Percentiles rank a stretch among this genome's conserved stretches.
phyloP scores from a whole-genome alignment of 2,888 invertebrate species.

The Hemistola chrysoprasaria region DNA sequence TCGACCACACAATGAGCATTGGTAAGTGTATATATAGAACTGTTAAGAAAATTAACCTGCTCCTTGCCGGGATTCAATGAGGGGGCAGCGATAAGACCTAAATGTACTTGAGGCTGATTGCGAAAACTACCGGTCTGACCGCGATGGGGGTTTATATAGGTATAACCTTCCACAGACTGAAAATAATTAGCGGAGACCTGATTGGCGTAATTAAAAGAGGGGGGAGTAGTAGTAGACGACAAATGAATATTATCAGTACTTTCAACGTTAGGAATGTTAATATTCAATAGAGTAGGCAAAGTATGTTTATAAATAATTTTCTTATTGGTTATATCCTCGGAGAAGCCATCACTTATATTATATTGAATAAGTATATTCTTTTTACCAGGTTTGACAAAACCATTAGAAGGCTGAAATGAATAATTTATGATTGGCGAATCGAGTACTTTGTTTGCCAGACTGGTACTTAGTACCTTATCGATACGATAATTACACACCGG shows the following conservation, averaged over 20 bases:
- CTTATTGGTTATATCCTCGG: conserved; percentile 2
- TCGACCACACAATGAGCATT: no score
- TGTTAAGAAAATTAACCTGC: background rate
- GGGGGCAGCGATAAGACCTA: background rate
- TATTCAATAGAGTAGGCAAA: background rate
- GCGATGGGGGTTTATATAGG: background rate
- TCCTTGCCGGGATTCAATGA: background rate
- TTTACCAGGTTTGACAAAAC: conserved; percentile 9
- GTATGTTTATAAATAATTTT: conserved; percentile 1
- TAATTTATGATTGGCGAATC: conserved; percentile 1
- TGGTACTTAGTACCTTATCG: background rate
- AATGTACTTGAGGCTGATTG: background rate
- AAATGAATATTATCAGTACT: no score
- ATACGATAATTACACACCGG: conserved; percentile 2
- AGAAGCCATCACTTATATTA: conserved; percentile 1
- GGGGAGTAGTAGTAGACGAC: background rate
- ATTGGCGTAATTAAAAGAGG: background rate
- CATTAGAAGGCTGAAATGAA: conserved; percentile 5
- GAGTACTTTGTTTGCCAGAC: background rate
- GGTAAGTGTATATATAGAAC: background rate
- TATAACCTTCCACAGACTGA: background rate
- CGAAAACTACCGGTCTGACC: background rate
- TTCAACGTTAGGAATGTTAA: background rate
- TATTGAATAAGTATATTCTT: conserved; percentile 1
- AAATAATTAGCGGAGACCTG: background rate